Conservation (phyloP, 2,888 invertebrate species). For the Andrena trimmerana region DNA sequence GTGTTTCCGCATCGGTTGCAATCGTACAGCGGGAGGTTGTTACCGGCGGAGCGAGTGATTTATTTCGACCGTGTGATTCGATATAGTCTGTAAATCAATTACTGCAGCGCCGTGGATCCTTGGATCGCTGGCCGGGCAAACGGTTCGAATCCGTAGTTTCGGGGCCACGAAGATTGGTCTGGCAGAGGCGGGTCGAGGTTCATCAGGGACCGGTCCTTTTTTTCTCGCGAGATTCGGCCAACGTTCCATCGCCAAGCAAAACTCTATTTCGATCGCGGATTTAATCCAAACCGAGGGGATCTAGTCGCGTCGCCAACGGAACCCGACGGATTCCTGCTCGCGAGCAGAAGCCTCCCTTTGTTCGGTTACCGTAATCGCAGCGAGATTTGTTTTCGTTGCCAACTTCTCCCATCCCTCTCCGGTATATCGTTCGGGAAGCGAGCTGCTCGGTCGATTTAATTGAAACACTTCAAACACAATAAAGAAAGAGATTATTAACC, state of each 20-base stretch:
- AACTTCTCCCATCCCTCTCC: background rate
- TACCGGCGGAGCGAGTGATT: background rate
- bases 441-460: too few relatives aligned
- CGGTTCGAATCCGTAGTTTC: background rate
- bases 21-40: background rate
- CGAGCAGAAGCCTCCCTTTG: background rate
- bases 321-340: background rate
- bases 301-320: conserved; percentile 1
- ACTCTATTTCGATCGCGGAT: conserved; percentile 40
- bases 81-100: conserved; percentile 18
- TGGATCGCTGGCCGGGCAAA: background rate
- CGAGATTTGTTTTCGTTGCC: background rate
- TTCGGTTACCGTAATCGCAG: background rate
- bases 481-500: too few relatives aligned
- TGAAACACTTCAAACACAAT: too few relatives aligned
- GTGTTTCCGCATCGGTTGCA: background rate
- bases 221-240: conserved; percentile 9
- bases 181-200: conserved; percentile 13
- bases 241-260: conserved; percentile 16
- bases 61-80: conserved; percentile 14
- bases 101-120: background rate
- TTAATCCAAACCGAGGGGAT: conserved; percentile 16
- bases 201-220: background rate
- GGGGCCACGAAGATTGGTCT: background rate
- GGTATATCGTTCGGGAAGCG: background rate